A percentile compares a stretch with the other conserved stretches of the same genome.
Conservation (phyloP, 2,113 vertebrate genomes). For the Chionomys nivalis region DNA sequence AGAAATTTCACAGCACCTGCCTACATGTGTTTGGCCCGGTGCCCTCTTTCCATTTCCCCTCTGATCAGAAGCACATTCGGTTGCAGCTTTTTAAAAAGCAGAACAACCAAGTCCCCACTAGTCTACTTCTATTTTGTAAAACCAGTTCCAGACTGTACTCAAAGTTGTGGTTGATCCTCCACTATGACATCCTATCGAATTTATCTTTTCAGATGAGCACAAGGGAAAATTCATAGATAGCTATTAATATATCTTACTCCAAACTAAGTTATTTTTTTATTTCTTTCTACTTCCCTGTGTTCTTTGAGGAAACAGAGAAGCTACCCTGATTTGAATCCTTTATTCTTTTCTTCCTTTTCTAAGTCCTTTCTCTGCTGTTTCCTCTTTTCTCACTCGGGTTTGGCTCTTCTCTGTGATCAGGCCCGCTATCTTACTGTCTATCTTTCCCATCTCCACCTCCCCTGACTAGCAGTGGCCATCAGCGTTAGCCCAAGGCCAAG, state of each 20-base stretch:
- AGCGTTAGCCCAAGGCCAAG: neutral
- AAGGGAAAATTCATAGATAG: conserved; percentile 47
- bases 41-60: conserved; percentile 68
- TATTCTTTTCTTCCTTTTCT: neutral
- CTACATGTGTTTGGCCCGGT: conserved; percentile 79
- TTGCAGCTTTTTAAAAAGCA: conserved; percentile 66
- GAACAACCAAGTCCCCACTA: conserved; percentile 56
- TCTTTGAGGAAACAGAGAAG: neutral
- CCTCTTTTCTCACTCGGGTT: neutral
- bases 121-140: conserved; percentile 65
- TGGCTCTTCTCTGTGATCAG: neutral
- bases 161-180: conserved; percentile 60
- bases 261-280: conserved; percentile 2
- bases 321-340: neutral
- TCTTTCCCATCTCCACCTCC: neutral
- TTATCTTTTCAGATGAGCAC: conserved; percentile 49
- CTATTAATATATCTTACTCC: neutral
- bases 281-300: neutral
- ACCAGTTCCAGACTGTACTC: conserved; percentile 62
- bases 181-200: conserved; percentile 46
- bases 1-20: conserved; percentile 78
- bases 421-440: neutral
- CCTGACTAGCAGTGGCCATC: neutral
- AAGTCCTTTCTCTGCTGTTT: neutral
- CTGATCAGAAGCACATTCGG: conserved; percentile 80